A percentile compares a stretch with the other conserved stretches of the same genome.
Evolutionary conservation across 1,140 invertebrate species (phyloP).

Genomic region (Pseudomyrmex cubaensis): DNA sequence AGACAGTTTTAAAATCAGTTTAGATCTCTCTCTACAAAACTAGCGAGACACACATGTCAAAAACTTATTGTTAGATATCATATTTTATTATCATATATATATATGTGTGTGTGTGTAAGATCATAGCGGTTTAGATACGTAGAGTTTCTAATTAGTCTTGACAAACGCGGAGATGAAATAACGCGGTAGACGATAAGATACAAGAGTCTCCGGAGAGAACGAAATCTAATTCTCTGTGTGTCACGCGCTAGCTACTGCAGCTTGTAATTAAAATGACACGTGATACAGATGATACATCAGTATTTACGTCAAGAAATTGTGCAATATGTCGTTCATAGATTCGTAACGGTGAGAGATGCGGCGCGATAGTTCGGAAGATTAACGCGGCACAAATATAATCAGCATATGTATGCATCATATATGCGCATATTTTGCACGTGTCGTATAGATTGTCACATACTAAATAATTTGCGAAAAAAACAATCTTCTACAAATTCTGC

Average conservation of each 20-base stretch:
- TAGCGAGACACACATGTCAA: too few species aligned
- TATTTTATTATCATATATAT: too few species aligned
- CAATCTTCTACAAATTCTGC: too few species aligned
- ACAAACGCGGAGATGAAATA: constrained; percentile 4
- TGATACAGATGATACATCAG: not conserved
- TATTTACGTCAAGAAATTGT: constrained; percentile 48
- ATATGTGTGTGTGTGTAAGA: not conserved
- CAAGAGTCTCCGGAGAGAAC: constrained; percentile 39
- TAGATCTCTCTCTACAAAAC: too few species aligned
- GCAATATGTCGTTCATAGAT: not conserved
- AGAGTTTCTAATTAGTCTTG: not conserved
- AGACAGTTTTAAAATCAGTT: too few species aligned
- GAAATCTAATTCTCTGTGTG: constrained; percentile 36
- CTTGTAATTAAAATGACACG: constrained; percentile 52
- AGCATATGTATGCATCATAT: not conserved
- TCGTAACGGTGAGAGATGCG: not conserved
- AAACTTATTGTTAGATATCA: too few species aligned
- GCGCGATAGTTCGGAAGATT: not conserved
- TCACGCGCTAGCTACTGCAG: not conserved
- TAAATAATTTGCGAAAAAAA: constrained; percentile 24
- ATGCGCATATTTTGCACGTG: too few species aligned
- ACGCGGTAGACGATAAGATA: constrained; percentile 28
- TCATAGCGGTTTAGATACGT: not conserved
- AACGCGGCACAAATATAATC: not conserved
- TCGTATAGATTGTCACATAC: not conserved